Percentiles rank a stretch among this genome's conserved stretches.
Conservation (phyloP, 2,888 invertebrate genomes). For the Lasius platythorax region DNA sequence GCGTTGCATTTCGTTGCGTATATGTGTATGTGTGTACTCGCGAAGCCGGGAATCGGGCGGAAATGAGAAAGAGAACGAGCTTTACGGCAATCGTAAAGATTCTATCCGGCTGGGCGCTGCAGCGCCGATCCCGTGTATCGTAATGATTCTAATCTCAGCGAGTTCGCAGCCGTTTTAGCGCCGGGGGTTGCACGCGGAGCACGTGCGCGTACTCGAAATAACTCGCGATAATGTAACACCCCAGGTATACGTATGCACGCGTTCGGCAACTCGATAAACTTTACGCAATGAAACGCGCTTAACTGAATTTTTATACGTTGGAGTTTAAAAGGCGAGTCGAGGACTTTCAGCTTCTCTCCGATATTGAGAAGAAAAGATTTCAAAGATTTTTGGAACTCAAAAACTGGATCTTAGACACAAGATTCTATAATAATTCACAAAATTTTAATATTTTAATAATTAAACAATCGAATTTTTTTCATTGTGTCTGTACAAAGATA, state of each 20-base stretch:
- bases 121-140: constrained; percentile 42
- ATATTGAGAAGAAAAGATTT: background rate
- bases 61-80: constrained; percentile 61
- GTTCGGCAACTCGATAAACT: background rate
- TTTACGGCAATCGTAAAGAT: constrained; percentile 72
- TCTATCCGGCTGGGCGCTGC: constrained; percentile 57
- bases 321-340: background rate
- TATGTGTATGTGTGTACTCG: background rate
- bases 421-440: background rate
- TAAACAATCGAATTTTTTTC: background rate
- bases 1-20: background rate
- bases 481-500: background rate
- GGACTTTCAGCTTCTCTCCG: too few species aligned
- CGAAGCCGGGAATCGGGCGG: constrained; percentile 46
- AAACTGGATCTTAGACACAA: background rate
- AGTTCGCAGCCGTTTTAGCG: constrained; percentile 58
- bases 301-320: background rate
- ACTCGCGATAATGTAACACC: constrained; percentile 46
- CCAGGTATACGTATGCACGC: constrained; percentile 12
- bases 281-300: background rate
- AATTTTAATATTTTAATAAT: background rate
- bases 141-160: constrained; percentile 73
- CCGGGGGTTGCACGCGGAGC: background rate
- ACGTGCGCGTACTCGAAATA: constrained; percentile 32
- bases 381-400: background rate